Evolutionary conservation across 2,888 invertebrate genomes (phyloP), one percentile per base, ranked within the genome.

Genomic region (Priocnemis perturbator): DNA sequence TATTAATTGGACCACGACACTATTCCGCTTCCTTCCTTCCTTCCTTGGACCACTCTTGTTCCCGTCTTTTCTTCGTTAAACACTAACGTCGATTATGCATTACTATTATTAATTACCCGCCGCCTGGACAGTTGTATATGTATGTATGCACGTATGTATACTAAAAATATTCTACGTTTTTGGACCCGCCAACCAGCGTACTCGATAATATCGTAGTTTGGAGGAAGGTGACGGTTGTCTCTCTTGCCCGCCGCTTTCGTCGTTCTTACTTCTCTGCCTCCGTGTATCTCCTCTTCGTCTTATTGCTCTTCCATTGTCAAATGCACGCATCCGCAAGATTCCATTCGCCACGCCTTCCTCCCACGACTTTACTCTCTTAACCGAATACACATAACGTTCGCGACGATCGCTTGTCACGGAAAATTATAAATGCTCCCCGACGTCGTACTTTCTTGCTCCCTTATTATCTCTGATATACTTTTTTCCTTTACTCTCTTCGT

Each of bases 121-220:
- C 72, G 64, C 62, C 59, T 64, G 53, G 66, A 37, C 60, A 60
- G 57, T 9, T 37, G 60, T 63, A 19, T 48, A 26, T n/a, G 30
- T 64, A 55, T 47, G 58, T 53, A 21, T 58, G 30, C 50, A 15
- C 14, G 57, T 55, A 50, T 58, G 62, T 64, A 67, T 78, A 81
- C 83, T 83, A 85, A 85, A 81, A 84, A 86, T 87, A 86, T 83
- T 80, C 88, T 88, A 88, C 87, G 84, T 88, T 86, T 84, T 89
- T 89, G 89, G 89, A 88, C 89, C 88, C 89, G 84, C 87, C 86
- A 89, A 89, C 88, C 88, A 89, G 88, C 88, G 81, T 85, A 59
- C 72, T 81, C 76, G 76, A 76, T 83, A 78, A 73, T 83, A 81
- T 79, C 66, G 71, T 79, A 79, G 74, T 69, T 78, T 69, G 69